phyloP scores from a whole-genome alignment of 2,113 vertebrate genomes.

The Ondatra zibethicus region DNA sequence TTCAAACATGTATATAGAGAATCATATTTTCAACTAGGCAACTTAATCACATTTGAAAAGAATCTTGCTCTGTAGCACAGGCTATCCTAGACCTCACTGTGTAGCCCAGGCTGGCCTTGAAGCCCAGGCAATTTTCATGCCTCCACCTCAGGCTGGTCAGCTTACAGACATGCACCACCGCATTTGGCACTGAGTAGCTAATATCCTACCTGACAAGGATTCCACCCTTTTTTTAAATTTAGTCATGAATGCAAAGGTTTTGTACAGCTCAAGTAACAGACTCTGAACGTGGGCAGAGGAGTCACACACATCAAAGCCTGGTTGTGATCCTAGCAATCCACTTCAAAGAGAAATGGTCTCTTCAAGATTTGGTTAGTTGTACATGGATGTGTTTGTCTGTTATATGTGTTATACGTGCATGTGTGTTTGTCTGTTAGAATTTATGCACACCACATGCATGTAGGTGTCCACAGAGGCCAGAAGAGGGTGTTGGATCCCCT shows the following conservation, averaged over 20 bases:
- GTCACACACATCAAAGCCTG: neutral
- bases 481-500: neutral
- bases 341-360: neutral
- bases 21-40: conserved; percentile 31
- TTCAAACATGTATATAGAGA: neutral
- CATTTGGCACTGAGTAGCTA: neutral
- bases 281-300: neutral
- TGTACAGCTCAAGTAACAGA: neutral
- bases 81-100: neutral
- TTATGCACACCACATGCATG: too few species aligned
- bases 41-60: neutral
- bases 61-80: neutral
- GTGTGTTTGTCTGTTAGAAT: neutral
- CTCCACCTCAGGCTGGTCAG: neutral
- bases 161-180: neutral
- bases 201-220: neutral
- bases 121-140: neutral
- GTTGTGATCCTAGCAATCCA: neutral
- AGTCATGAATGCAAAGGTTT: neutral
- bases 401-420: neutral
- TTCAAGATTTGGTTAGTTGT: neutral
- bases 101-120: neutral
- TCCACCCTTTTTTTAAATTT: neutral
- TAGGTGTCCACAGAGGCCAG: neutral
- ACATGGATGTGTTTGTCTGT: neutral